Base-by-base conservation (phyloP, 2,888 invertebrate genomes). In the Ormyrus nitidulus region DNA sequence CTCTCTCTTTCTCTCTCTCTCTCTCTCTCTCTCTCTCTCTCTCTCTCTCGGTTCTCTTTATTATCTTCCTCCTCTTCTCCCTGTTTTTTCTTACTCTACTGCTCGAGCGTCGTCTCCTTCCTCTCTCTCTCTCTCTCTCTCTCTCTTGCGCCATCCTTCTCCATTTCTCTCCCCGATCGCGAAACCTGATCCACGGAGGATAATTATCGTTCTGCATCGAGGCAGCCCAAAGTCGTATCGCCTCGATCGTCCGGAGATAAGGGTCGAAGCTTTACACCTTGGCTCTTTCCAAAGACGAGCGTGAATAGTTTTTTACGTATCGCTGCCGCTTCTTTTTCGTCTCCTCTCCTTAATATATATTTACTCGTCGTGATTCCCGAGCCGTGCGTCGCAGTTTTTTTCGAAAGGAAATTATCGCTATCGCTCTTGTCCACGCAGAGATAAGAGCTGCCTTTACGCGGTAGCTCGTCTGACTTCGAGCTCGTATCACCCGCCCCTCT, bases 181-280 rank as follows among this genome's bases (percentile, higher is more conserved):
- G 83, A 80, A 83, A 83, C 81, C 82, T 79, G 82, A 83, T 83
- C 81, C 82, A 64, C 66, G 75, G 74, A 77, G 81, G 81, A 83
- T 83, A 83, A 83, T 83, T 81, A 83, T 83, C 82, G 82, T 79
- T 64, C 78, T 75, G 74, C 74, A 74, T 74, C 75, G 65, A 70
- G 69, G 56, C 68, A 74, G 66, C 82, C 79, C 77, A 73, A 71
- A 74, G 82, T 82, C 74, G 79, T 80, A 82, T 82, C 80, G 74
- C 54, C 73, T 73, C 73, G 80, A 82, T 80, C 77, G 71, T 58
- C 76, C n/a, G 13, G 71, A 78, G 81, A 83, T 83, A 81, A 83
- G 77, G 78, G 56, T 69, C 59, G 73, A 75, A 76, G 72, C 68
- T 79, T 81, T 80, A 81, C 80, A 80, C 83, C 83, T 83, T 54